Percentiles rank a stretch among this genome's conserved stretches.
Evolutionary conservation across 2,888 invertebrate species (phyloP).

Genomic region (Eristalinus aeneus): DNA sequence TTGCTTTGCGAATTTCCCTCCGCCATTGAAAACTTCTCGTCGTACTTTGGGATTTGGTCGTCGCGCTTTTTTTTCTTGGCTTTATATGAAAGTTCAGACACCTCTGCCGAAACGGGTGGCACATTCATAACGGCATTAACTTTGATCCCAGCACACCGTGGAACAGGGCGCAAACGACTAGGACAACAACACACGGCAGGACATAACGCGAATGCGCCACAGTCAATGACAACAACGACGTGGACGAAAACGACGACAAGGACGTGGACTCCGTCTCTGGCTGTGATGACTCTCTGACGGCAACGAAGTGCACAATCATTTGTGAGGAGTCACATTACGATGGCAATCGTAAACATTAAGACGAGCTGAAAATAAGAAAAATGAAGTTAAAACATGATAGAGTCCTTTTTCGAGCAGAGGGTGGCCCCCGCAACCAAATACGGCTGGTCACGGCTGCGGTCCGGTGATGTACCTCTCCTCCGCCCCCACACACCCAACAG

Average conservation of each 20-base stretch:
- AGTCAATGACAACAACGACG: slow-evolving; percentile 16
- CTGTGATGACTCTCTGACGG: slow-evolving; percentile 4
- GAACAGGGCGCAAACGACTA: not conserved
- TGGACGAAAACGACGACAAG: no score
- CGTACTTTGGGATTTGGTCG: not conserved
- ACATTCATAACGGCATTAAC: slow-evolving; percentile 63
- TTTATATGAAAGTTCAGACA: slow-evolving; percentile 62
- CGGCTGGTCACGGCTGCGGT: not conserved
- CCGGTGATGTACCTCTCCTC: not conserved
- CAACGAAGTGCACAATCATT: slow-evolving; percentile 70
- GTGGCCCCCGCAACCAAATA: slow-evolving; percentile 43
- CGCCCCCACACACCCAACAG: slow-evolving; percentile 4
- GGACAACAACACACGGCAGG: slow-evolving; percentile 22
- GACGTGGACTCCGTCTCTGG: slow-evolving; percentile 17
- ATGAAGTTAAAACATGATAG: slow-evolving; percentile 69
- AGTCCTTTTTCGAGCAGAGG: slow-evolving; percentile 62
- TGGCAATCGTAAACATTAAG: slow-evolving; percentile 69
- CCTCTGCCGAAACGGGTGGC: slow-evolving; percentile 57
- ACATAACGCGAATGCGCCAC: not conserved
- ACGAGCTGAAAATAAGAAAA: slow-evolving; percentile 65
- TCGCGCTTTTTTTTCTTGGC: not conserved
- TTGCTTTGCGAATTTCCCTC: slow-evolving; percentile 26
- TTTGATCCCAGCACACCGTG: slow-evolving; percentile 43
- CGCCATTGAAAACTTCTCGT: not conserved
- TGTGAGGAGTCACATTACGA: slow-evolving; percentile 68